Base-by-base conservation (phyloP, 2,888 invertebrate species). In the Lycophotia porphyrea region DNA sequence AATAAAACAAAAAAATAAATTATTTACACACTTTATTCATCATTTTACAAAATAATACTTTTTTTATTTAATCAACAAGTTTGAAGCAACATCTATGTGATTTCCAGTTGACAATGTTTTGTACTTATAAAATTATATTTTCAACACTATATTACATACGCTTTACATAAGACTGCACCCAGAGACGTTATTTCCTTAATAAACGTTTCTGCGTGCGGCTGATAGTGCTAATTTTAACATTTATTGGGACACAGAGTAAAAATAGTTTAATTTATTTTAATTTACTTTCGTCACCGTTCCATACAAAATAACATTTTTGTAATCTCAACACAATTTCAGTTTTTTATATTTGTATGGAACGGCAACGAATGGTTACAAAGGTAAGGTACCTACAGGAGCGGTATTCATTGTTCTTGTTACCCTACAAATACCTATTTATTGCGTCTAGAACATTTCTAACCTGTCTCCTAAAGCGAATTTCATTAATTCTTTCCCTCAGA, bases 31-130 rank as follows among this genome's bases (percentile, higher is more conserved):
- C 87, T 92, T 93, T 93, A 92, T 92, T 93, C 31, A 79, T 83
- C 74, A 67, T 91, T 91, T 92, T 93, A 93, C 92, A 94, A 94
- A 94, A 95, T 95, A 95, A 95, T 95, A 95, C 95, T 95, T 94
- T 95, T 94, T 93, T 76, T 90, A 36, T 92, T 91, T 86, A 85
- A 76, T 85, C 81, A 90, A 91, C 91, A 78, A 76, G 67, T 90
- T 89, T 87, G 90, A 93, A 92, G 92, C 92, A 90, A 91, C 85
- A 85, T 88, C 86, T 80, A 84, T 75, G 82, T 84, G 82, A 84
- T 88, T 88, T 89, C 74, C 81, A 87, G 86, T 81, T 88, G 88
- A 89, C 87, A 89, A 86, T 82, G 87, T 88, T 87, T 93, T 93
- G 93, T 93, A 93, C 93, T 92, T 92, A 87, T 76, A 84, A 86